These are phyloP conservation scores for Halcyon chelicuti DNA, from an alignment of 2,797 vertebrate species.

Conservation along the genomic window DNA sequence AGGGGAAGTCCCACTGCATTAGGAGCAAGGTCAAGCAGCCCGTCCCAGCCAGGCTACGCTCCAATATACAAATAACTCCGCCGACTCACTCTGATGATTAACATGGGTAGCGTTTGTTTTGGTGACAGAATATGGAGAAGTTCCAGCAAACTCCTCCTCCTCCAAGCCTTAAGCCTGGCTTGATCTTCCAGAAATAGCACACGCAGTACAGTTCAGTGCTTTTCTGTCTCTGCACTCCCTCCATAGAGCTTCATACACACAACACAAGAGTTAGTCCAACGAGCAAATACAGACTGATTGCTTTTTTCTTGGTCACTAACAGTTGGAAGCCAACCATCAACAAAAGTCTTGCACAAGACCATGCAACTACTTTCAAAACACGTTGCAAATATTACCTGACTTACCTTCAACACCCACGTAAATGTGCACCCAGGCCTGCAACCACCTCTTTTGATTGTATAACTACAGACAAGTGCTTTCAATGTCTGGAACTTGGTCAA, in stretches of 20 bases:
- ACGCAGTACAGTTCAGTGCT: neutral
- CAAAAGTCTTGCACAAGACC: neutral
- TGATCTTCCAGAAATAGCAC: conserved; percentile 37
- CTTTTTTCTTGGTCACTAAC: neutral
- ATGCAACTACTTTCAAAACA: neutral
- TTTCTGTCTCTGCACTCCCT: neutral
- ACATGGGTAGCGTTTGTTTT: neutral
- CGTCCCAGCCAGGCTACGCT: neutral
- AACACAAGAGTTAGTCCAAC: neutral
- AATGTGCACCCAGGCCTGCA: neutral
- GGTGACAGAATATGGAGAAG: conserved; percentile 21
- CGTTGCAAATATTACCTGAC: neutral
- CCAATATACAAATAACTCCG: neutral
- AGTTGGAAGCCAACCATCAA: neutral
- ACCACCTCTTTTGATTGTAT: neutral
- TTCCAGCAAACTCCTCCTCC: neutral
- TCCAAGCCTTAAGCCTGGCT: neutral
- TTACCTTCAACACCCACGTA: neutral
- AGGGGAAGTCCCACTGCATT: neutral
- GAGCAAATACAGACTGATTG: neutral
- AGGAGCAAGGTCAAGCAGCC: conserved; percentile 10
- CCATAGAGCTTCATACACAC: neutral
- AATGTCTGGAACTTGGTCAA: neutral
- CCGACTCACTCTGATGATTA: conserved; percentile 20
- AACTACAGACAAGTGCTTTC: neutral